Evolutionary conservation across 2,113 vertebrate species (phyloP).

Genomic region (Podarcis cretensis): DNA sequence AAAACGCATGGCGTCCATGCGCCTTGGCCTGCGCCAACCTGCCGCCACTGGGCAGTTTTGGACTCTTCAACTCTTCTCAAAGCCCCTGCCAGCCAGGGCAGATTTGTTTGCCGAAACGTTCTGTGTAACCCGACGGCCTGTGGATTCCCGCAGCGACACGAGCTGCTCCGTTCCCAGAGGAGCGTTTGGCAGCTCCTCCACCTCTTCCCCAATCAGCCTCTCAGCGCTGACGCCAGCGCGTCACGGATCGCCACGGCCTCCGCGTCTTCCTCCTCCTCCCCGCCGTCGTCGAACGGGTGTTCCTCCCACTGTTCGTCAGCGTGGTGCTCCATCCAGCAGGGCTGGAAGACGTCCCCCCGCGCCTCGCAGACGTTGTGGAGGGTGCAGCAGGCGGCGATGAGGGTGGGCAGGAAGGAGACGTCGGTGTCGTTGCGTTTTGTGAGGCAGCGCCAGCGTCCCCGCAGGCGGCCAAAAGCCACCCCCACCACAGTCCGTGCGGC

Average conservation of each 20-base stretch:
- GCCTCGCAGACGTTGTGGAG: constrained; percentile 79
- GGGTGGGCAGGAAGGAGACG: constrained; percentile 75
- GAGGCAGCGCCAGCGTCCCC: constrained; percentile 77
- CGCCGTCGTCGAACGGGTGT: not conserved
- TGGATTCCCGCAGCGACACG: not conserved
- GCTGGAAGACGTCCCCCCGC: constrained; percentile 64
- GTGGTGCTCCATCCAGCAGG: constrained; percentile 20
- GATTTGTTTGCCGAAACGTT: not conserved
- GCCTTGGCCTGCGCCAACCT: not conserved
- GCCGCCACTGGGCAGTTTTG: not conserved
- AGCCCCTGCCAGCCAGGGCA: not conserved
- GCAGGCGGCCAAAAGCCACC: constrained; percentile 72
- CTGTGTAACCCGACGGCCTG: not conserved
- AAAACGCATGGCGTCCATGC: not conserved
- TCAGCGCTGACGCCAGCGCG: not conserved
- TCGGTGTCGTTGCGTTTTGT: constrained; percentile 77
- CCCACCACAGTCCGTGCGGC: constrained; percentile 53
- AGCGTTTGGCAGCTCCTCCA: accelerated
- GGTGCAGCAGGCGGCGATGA: constrained; percentile 77
- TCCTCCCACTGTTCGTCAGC: constrained; percentile 14
- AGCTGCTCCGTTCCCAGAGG: not conserved
- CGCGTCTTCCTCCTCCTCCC: not conserved
- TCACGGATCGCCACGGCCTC: constrained; percentile 8
- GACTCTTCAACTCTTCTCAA: not conserved
- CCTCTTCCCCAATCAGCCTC: not conserved